Base-by-base conservation (phyloP, 2,888 invertebrate genomes). In the Pristionchus japonicus region DNA sequence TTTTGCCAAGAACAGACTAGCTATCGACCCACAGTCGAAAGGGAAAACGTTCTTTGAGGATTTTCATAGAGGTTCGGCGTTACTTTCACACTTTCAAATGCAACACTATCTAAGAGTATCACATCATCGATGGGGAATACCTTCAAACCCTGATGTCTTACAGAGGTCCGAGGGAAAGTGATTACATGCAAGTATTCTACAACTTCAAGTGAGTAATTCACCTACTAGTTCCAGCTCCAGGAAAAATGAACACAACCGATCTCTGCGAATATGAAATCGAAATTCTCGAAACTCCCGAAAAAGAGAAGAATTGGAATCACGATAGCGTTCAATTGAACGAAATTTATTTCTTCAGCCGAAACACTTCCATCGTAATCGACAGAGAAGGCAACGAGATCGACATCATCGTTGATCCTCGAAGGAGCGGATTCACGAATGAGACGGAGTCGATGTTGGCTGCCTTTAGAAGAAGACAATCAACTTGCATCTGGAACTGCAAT, bases 401-500 rank as follows among this genome's bases (percentile, higher is more conserved):
- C 43, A 43, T 77, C 77, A 47, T 77, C 43, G 11, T n/a, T 47
- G 77, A 77, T 47, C 77, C 77, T 77, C 43, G 27, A n/a, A 40
- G 9, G 11, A 17, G 27, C 1, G n/a, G 43, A 40, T 47, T 17
- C 37, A 27, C n/a, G 11, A 23, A n/a, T 43, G 77, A 43, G n/a
- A 77, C n/a, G 9, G 77, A 77, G 23, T 77, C 77, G 27, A 77
- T 77, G 77, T 11, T 77, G 34, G 77, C 43, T 0, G 77, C 43
- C 9, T 47, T 9, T n/a, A 23, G 77, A 34, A 1, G 43, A 27
- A 43, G 43, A 27, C 77, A 77, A 20, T 6, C 77, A 15, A 27
- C 77, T n/a, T 77, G 77, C 77, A 77, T 77, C 1, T 77, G 77
- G 77, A 47, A 77, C n/a, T 77, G 77, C 77, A 43, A 40, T 77